Base-by-base conservation (phyloP, 2,888 invertebrate species). In the Psylliodes chrysocephalus region DNA sequence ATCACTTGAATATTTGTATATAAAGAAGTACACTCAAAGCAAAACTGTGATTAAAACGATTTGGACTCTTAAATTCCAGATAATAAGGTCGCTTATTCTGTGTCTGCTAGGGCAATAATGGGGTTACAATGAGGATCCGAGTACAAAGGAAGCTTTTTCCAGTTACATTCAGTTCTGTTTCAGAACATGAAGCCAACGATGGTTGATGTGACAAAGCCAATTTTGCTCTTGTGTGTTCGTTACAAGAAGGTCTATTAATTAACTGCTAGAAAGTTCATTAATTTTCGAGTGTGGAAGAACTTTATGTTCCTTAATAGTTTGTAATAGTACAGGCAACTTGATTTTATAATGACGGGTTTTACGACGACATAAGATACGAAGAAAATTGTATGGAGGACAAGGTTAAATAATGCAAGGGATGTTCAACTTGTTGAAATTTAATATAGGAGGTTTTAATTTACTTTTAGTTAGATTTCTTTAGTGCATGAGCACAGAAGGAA, bases 201-300 rank as follows among this genome's bases (percentile, higher is more conserved):
- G 38, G 18, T 38, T 52, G 18, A 35, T 38, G 52, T 52, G 52
- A 52, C 52, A 35, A 52, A 52, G 52, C 52, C 52, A 52, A 17
- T 52, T 52, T 52, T 52, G 35, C 52, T 35, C 38, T 52, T 14
- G 52, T 52, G 52, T 52, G 52, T 52, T 52, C 38, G 18, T 19
- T 52, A 52, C 52, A 52, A 51, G 52, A 6, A 52, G 35, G 52
- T 35, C 52, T 52, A 52, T 52, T 52, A 52, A 52, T 52, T 52
- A 52, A 35, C 52, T 52, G 35, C 19, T 52, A 19, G n/a, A 52
- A 52, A 35, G 52, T 52, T 52, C 52, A 52, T 52, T 52, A 52
- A 52, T 52, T 52, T 52, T 19, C 35, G 14, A 52, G 52, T 52
- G 35, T 19, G 38, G 52, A 52, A 52, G 52, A 52, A 52, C 35